phyloP scores from a whole-genome alignment of 2,113 vertebrate genomes.

The Coracopsis vasa region DNA sequence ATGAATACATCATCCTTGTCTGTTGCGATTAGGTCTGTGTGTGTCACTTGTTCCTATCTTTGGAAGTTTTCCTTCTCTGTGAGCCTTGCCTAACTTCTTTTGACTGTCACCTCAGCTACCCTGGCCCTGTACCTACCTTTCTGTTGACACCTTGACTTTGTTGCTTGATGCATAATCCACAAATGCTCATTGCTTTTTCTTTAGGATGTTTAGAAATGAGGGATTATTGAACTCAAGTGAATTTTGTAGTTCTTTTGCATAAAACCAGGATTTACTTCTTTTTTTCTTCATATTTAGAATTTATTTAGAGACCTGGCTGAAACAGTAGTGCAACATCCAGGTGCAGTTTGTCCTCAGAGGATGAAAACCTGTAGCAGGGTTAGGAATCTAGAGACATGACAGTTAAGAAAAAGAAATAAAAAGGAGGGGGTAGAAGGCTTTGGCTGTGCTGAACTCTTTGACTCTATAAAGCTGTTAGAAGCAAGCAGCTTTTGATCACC shows the following conservation, averaged over 20 bases:
- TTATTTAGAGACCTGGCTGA: background rate
- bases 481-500: conserved; percentile 1
- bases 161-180: background rate
- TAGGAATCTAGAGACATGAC: background rate
- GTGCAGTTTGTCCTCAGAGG: background rate
- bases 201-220: background rate
- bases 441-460: background rate
- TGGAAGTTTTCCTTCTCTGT: background rate
- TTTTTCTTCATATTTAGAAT: background rate
- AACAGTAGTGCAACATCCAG: background rate
- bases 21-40: background rate
- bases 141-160: background rate
- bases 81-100: background rate
- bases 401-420: background rate
- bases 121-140: background rate
- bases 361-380: background rate
- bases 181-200: background rate
- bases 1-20: background rate
- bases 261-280: background rate
- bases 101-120: background rate
- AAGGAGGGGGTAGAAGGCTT: background rate
- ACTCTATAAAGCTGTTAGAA: background rate
- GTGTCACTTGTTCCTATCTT: background rate
- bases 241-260: background rate
- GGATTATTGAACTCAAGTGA: background rate